Evolutionary conservation across 2,797 vertebrate species (phyloP).

Genomic region (Hydrophis major): DNA sequence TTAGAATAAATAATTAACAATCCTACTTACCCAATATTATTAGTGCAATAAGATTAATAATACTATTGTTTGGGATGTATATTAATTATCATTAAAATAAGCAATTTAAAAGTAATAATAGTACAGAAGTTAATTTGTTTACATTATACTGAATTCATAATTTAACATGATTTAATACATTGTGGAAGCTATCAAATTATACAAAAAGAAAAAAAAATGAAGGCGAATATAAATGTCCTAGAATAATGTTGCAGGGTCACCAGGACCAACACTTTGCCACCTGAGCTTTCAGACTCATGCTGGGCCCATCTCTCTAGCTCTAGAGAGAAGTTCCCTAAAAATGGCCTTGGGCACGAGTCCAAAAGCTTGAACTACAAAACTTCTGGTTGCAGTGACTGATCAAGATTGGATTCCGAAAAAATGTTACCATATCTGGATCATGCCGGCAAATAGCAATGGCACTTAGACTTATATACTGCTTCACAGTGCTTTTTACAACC

Average conservation of each 20-base stretch:
- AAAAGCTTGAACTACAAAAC: no score
- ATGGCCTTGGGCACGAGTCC: no score
- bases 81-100: not conserved
- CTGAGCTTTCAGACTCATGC: no score
- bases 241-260: not conserved
- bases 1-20: not conserved
- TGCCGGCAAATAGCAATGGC: not conserved
- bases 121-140: not conserved
- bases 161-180: not conserved
- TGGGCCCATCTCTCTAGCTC: no score
- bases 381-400: no score
- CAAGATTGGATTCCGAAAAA: not conserved
- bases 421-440: not conserved
- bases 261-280: no score
- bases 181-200: not conserved
- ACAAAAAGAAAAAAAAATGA: not conserved
- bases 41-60: not conserved
- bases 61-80: not conserved
- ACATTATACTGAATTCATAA: not conserved
- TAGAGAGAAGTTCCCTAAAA: no score
- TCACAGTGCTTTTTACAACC: no score
- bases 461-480: no score
- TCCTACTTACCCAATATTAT: not conserved
- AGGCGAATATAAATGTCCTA: not conserved
- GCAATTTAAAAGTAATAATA: not conserved